A percentile compares a stretch with the other conserved stretches of the same genome.
These are phyloP conservation scores for Coelinius sp. DNA, from an alignment of 2,888 invertebrate species.

Conservation along the genomic window DNA sequence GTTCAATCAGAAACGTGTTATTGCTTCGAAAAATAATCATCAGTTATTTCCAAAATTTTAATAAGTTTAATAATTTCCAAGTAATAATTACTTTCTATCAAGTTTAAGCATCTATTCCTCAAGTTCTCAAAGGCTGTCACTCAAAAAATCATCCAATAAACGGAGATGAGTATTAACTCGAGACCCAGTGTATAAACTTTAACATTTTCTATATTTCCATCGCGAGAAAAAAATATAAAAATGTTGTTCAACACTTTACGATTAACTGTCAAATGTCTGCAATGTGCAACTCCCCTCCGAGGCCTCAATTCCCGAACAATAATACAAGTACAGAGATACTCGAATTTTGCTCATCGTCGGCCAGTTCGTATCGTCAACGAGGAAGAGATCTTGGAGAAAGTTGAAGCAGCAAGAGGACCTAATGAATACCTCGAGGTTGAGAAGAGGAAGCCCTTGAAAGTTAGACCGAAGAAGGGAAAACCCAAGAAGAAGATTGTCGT, in stretches of 20 bases:
- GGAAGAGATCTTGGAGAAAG: constrained; percentile 64
- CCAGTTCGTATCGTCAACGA: constrained; percentile 73
- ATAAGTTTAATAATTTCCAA: not conserved
- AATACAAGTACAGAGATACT: constrained; percentile 40
- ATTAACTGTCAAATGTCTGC: constrained; percentile 31
- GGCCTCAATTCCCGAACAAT: not conserved
- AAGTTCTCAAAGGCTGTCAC: not conserved
- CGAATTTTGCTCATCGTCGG: constrained; percentile 73
- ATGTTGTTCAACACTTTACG: constrained; percentile 43
- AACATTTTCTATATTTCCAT: not conserved
- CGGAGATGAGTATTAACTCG: not conserved
- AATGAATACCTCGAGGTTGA: constrained; percentile 56
- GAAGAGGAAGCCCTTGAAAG: constrained; percentile 49
- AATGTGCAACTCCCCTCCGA: not conserved
- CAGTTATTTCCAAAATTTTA: not conserved
- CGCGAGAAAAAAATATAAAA: not conserved
- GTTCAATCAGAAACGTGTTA: not conserved
- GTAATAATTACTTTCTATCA: not conserved
- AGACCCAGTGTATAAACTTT: constrained; percentile 1
- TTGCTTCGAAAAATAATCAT: not conserved
- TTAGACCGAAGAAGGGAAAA: constrained; percentile 60
- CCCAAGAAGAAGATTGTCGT: constrained; percentile 64
- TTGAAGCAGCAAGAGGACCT: constrained; percentile 43
- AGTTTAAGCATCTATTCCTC: not conserved
- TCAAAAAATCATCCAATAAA: not conserved